Conservation (phyloP, 2,888 invertebrate species). For the Sphaeridia pumilis region DNA sequence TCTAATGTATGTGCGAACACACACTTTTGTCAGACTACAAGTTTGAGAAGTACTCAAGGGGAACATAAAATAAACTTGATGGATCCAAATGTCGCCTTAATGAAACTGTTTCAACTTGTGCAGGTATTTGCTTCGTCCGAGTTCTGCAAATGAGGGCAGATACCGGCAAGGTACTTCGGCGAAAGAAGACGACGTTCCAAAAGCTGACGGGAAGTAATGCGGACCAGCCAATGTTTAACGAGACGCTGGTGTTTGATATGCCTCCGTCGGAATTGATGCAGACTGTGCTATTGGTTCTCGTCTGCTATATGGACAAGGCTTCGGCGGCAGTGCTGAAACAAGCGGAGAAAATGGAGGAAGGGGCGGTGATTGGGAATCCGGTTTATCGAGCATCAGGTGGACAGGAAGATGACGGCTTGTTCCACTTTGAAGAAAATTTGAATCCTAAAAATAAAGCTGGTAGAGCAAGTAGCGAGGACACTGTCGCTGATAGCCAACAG, state of each 20-base stretch:
- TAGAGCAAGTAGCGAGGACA: neutral
- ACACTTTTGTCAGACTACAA: too few species aligned
- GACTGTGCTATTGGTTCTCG: slow-evolving; percentile 36
- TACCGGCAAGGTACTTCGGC: slow-evolving; percentile 37
- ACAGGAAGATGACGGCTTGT: slow-evolving; percentile 26
- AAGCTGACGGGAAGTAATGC: slow-evolving; percentile 27
- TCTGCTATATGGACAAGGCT: slow-evolving; percentile 33
- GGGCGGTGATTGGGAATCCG: neutral
- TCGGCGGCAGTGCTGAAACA: slow-evolving; percentile 1
- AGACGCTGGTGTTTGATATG: slow-evolving; percentile 39
- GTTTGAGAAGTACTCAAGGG: too few species aligned
- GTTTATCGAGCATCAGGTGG: neutral
- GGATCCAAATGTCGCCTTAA: too few species aligned
- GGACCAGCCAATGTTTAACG: slow-evolving; percentile 37
- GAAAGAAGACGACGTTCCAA: slow-evolving; percentile 38
- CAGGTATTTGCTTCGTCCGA: slow-evolving; percentile 37
- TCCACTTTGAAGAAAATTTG: slow-evolving; percentile 33
- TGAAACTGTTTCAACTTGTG: neutral
- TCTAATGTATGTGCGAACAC: too few species aligned
- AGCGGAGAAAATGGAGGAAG: neutral
- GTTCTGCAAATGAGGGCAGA: slow-evolving; percentile 37
- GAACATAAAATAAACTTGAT: too few species aligned
- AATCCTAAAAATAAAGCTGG: slow-evolving; percentile 2
- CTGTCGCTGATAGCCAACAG: neutral
- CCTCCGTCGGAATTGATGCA: slow-evolving; percentile 37